These are phyloP conservation scores for Urophycis tenuis DNA, from an alignment of 2,797 vertebrate genomes.

Conservation along the genomic window DNA sequence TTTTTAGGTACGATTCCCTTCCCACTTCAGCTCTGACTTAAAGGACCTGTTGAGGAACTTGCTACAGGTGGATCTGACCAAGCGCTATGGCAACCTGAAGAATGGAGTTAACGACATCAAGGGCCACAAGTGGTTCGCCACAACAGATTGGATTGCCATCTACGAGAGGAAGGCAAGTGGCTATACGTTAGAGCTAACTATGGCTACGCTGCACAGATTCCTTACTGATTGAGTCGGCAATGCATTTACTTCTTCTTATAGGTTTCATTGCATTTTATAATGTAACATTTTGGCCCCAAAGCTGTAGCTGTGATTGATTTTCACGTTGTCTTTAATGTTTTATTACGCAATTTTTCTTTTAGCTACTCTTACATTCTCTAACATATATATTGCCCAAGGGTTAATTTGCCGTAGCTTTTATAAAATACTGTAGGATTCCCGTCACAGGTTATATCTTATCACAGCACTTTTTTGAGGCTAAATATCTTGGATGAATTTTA, in stretches of 20 bases:
- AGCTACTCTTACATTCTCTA: too few relatives aligned
- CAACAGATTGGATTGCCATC: conserved; percentile 99
- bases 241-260: neutral
- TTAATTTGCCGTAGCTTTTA: neutral
- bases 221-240: neutral
- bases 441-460: neutral
- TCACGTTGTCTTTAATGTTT: neutral
- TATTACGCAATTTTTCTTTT: neutral
- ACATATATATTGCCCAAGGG: neutral
- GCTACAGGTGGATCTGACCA: conserved; percentile 97
- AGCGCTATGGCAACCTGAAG: conserved; percentile 97
- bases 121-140: conserved; percentile 98
- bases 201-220: neutral
- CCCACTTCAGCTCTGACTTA: conserved; percentile 98
- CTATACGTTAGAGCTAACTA: neutral
- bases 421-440: neutral
- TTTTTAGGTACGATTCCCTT: conserved; percentile 94
- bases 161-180: conserved; percentile 92
- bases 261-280: too few relatives aligned
- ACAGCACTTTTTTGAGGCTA: neutral
- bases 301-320: neutral
- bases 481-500: neutral
- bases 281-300: too few relatives aligned
- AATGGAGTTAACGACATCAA: conserved; percentile 99
- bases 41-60: conserved; percentile 97